Conservation (phyloP, 1,140 invertebrate species). For the Drosophila pseudoananassae region DNA sequence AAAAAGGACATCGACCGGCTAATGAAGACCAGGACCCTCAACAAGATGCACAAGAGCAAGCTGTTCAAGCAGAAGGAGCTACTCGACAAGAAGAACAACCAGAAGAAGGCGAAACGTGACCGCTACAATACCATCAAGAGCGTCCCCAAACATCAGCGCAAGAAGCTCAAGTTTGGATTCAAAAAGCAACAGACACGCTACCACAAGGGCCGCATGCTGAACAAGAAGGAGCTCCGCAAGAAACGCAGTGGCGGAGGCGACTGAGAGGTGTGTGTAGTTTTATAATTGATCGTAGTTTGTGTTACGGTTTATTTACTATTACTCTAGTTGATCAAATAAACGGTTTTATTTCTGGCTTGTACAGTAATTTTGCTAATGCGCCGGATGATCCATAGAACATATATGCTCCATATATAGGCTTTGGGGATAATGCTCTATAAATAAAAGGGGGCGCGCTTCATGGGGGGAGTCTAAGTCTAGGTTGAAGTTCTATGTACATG, state of each 20-base stretch:
- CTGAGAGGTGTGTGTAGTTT: slow-evolving; percentile 19
- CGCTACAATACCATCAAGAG: slow-evolving; percentile 73
- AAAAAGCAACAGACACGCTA: slow-evolving; percentile 52
- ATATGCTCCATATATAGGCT: slow-evolving; percentile 41
- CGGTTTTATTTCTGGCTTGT: slow-evolving; percentile 50
- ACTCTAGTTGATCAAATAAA: slow-evolving; percentile 75
- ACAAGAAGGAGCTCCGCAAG: slow-evolving; percentile 64
- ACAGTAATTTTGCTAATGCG: slow-evolving; percentile 74
- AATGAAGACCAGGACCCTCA: slow-evolving; percentile 88
- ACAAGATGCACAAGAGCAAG: slow-evolving; percentile 89
- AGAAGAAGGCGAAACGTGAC: slow-evolving; percentile 85
- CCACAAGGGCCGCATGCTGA: slow-evolving; percentile 64
- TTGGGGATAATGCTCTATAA: slow-evolving; percentile 30
- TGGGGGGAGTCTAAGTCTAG: slow-evolving; percentile 28
- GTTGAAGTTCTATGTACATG: slow-evolving; percentile 33
- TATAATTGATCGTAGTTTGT: slow-evolving; percentile 31
- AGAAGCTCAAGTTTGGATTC: slow-evolving; percentile 59
- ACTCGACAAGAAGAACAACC: slow-evolving; percentile 87
- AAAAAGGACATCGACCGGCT: slow-evolving; percentile 88
- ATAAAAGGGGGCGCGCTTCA: slow-evolving; percentile 37
- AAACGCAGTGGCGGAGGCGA: slow-evolving; percentile 58
- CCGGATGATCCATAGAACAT: slow-evolving; percentile 34
- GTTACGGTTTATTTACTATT: slow-evolving; percentile 76
- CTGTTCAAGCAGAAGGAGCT: slow-evolving; percentile 89
- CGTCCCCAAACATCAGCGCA: slow-evolving; percentile 70